Percentiles rank a stretch among this genome's conserved stretches.
Conservation (phyloP, 2,113 vertebrate genomes). For the Caretta caretta region DNA sequence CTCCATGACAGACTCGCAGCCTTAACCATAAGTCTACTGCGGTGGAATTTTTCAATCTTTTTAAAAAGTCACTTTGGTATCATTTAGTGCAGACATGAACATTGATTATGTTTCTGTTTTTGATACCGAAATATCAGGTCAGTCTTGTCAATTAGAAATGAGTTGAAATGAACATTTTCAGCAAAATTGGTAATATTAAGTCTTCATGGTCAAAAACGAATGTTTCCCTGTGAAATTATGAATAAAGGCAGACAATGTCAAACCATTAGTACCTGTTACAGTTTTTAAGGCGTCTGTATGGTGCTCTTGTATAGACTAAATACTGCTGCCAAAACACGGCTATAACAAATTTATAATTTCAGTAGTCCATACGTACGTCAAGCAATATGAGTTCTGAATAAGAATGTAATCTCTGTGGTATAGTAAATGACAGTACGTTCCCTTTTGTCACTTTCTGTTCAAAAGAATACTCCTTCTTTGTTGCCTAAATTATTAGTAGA, state of each 20-base stretch:
- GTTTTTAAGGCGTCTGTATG: neutral
- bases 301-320: neutral
- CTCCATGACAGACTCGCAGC: too few species aligned
- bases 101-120: neutral
- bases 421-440: neutral
- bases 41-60: too few species aligned
- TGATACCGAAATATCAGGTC: neutral
- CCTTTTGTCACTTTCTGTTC: conserved; percentile 24
- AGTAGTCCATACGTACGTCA: neutral
- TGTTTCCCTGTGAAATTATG: neutral
- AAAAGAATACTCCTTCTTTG: neutral
- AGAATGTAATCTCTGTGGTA: neutral
- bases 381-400: neutral
- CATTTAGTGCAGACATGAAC: neutral
- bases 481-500: neutral
- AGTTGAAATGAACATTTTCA: neutral
- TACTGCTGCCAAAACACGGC: neutral
- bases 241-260: neutral
- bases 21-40: neutral
- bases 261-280: neutral
- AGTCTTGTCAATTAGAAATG: neutral
- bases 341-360: neutral
- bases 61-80: neutral
- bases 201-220: neutral
- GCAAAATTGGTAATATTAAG: neutral